Evolutionary conservation across 2,797 vertebrate species (phyloP).

Genomic region (Chiroxiphia lanceolata): DNA sequence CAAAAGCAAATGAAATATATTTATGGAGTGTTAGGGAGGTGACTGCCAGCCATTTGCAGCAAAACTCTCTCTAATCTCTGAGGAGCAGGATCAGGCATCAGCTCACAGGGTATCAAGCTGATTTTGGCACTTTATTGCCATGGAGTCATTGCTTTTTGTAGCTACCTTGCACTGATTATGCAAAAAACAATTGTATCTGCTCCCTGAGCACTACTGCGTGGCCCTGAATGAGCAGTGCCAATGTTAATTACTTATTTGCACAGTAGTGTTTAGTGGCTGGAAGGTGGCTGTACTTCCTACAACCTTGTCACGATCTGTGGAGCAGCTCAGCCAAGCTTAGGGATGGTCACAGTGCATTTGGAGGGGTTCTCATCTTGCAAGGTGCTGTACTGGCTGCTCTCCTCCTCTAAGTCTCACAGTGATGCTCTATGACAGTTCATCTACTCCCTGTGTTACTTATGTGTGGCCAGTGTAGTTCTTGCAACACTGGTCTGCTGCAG

Average conservation of each 20-base stretch:
- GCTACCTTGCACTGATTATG: background rate
- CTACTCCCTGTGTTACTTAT: background rate
- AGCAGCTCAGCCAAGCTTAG: background rate
- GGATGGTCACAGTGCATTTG: background rate
- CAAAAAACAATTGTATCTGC: background rate
- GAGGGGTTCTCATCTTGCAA: background rate
- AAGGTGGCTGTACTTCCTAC: background rate
- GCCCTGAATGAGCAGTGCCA: constrained; percentile 4
- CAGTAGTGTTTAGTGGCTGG: background rate
- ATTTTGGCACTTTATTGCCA: background rate
- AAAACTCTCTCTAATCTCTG: background rate
- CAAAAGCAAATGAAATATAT: background rate
- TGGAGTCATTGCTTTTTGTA: background rate
- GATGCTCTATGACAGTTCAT: background rate
- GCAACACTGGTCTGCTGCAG: background rate
- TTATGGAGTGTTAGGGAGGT: background rate
- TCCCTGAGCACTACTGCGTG: background rate
- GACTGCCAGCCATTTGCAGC: background rate
- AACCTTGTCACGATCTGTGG: background rate
- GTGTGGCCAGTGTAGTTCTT: background rate
- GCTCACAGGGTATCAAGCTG: background rate
- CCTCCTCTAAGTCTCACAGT: background rate
- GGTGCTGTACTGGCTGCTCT: background rate
- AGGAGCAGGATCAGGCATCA: background rate
- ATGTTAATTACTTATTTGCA: constrained; percentile 51